phyloP scores from a whole-genome alignment of 2,888 invertebrate genomes.

The Callosobruchus maculatus region DNA sequence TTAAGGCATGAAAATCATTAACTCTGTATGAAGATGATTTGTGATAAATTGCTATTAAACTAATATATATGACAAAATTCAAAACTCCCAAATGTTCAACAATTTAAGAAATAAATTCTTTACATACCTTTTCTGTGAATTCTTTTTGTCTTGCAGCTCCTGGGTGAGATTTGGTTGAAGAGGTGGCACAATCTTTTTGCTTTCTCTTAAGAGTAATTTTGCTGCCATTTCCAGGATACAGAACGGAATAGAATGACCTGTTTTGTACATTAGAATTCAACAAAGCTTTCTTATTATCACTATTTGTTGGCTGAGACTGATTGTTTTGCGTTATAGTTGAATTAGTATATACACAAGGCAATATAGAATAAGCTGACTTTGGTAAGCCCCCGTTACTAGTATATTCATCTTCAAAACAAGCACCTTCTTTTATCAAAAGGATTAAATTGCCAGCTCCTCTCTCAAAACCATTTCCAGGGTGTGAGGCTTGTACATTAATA shows the following conservation, averaged over 20 bases:
- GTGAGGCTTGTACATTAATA: slow-evolving; percentile 52
- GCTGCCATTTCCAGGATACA: slow-evolving; percentile 76
- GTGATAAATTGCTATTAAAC: too few species aligned
- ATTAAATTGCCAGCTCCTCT: slow-evolving; percentile 60
- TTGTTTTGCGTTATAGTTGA: slow-evolving; percentile 49
- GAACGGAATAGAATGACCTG: slow-evolving; percentile 69
- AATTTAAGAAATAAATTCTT: too few species aligned
- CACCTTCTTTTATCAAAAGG: slow-evolving; percentile 76
- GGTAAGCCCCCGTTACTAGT: slow-evolving; percentile 69
- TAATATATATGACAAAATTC: too few species aligned
- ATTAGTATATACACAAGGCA: slow-evolving; percentile 70
- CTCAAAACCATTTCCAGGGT: slow-evolving; percentile 53
- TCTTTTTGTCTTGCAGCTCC: slow-evolving; percentile 29
- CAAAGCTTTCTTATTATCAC: slow-evolving; percentile 25
- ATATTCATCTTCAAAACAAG: slow-evolving; percentile 72
- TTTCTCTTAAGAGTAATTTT: slow-evolving; percentile 82
- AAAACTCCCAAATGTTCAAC: too few species aligned
- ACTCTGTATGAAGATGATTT: too few species aligned
- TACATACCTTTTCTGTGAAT: slow-evolving; percentile 37
- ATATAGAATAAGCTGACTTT: slow-evolving; percentile 69
- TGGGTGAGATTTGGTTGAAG: slow-evolving; percentile 15
- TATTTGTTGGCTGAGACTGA: slow-evolving; percentile 33
- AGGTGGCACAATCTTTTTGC: slow-evolving; percentile 44
- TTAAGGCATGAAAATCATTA: too few species aligned
- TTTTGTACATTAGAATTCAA: slow-evolving; percentile 42